A percentile compares a stretch with the other conserved stretches of the same genome.
phyloP scores from a whole-genome alignment of 2,888 invertebrate genomes.

The Formica aserva region DNA sequence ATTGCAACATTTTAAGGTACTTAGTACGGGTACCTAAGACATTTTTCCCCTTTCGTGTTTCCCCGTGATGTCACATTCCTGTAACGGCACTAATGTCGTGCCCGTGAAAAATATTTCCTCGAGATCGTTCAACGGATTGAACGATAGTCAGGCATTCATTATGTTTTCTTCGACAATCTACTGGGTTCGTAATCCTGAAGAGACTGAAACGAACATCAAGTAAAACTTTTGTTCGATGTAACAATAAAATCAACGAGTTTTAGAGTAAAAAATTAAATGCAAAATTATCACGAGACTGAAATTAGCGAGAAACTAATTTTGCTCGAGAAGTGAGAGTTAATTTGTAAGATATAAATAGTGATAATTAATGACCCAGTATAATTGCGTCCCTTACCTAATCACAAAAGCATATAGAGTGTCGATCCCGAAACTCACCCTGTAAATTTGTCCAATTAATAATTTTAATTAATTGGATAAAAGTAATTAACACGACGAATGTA shows the following conservation, averaged over 20 bases:
- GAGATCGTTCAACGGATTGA: constrained; percentile 27
- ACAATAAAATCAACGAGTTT: neutral
- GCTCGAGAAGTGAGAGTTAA: neutral
- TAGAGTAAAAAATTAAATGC: neutral
- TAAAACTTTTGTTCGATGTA: neutral
- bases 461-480: constrained; percentile 2
- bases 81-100: constrained; percentile 65
- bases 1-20: neutral
- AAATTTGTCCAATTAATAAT: constrained; percentile 7
- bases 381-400: neutral
- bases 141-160: constrained; percentile 2
- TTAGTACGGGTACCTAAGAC: constrained; percentile 20
- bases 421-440: neutral
- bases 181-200: constrained; percentile 40
- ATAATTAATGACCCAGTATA: neutral
- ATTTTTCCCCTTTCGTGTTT: neutral
- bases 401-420: constrained; percentile 39
- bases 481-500: constrained; percentile 16
- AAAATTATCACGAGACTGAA: neutral
- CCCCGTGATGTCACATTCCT: neutral
- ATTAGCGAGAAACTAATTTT: neutral
- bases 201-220: constrained; percentile 29
- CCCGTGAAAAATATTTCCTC: neutral
- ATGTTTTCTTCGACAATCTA: constrained; percentile 18
- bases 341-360: neutral